Base-by-base conservation (phyloP, 2,888 invertebrate genomes). In the Agrotis ipsilon region DNA sequence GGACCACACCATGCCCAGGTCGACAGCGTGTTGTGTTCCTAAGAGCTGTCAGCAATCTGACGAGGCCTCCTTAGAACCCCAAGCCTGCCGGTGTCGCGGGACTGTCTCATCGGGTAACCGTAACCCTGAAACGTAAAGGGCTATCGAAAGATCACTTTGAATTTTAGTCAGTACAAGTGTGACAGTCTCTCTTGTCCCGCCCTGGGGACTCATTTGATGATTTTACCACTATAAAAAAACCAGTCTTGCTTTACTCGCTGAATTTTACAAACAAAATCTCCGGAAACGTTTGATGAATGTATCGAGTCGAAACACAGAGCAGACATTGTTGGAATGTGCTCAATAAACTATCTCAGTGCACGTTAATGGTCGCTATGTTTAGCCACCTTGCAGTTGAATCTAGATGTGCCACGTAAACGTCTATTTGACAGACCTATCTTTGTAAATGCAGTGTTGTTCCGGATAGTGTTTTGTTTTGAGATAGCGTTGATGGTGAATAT, bases 201-300 rank as follows among this genome's bases (percentile, higher is more conserved):
- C 4, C 32, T 32, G 32, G 7, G 32, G n/a, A n/a, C n/a, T n/a
- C n/a, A 32, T 32, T 32, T 32, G 32, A 32, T 5, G 32, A 32
- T 32, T 32, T 32, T 32, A 32, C 32, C 32, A 32, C 6, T 0
- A 32, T 55, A 64, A 65, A 27, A 63, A 59, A 32, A 21, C 74
- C 18, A n/a, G 16, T 48, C 21, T 58, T 45, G 46, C 54, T 52
- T 21, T 27, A 11, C 27, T 55, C 45, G 21, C 54, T 74, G 68
- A 79, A 74, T 79, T 72, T 79, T 80, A 76, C 71, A 75, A 63
- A 70, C n/a, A n/a, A n/a, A 70, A 72, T 61, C 71, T 59, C 70
- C 72, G 74, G 84, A 81, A 69, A 60, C 82, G 69, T 70, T 68
- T 75, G 82, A 82, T 80, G 64, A 67, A 71, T 82, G 73, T 80